phyloP scores from a whole-genome alignment of 2,888 invertebrate genomes.

The Hydraecia micacea region DNA sequence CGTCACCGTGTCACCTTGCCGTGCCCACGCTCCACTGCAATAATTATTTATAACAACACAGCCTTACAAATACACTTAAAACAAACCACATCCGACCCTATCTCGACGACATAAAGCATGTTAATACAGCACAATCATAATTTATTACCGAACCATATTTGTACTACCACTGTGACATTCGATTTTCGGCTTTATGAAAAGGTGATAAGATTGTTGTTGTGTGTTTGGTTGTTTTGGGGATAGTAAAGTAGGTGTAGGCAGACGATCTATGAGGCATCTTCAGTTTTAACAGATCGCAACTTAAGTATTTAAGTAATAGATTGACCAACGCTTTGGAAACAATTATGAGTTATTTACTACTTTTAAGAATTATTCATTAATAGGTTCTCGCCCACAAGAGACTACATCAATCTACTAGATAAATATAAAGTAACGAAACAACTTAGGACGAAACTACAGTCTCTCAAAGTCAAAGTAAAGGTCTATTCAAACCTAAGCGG shows the following conservation, averaged over 20 bases:
- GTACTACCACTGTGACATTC: constrained; percentile 11
- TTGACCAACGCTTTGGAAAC: constrained; percentile 52
- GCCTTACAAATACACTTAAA: constrained; percentile 28
- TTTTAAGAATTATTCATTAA: constrained; percentile 26
- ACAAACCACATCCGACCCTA: constrained; percentile 58
- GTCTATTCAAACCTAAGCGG: no score
- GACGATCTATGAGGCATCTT: constrained; percentile 60
- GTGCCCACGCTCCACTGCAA: constrained; percentile 72
- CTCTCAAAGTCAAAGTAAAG: not conserved
- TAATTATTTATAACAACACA: constrained; percentile 65
- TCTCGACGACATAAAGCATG: constrained; percentile 39
- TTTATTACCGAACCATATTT: constrained; percentile 45
- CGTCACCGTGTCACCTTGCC: constrained; percentile 79
- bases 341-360: constrained; percentile 34
- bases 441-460: not conserved
- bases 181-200: constrained; percentile 41
- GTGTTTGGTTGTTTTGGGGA: constrained; percentile 23
- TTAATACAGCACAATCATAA: constrained; percentile 33
- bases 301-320: constrained; percentile 47
- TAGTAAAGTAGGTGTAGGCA: constrained; percentile 60
- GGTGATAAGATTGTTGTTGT: constrained; percentile 11
- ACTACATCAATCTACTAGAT: not conserved
- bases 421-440: not conserved
- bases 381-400: constrained; percentile 20
- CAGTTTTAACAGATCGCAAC: constrained; percentile 54